Evolutionary conservation across 2,113 vertebrate genomes (phyloP).

Genomic region (Tetrax tetrax): DNA sequence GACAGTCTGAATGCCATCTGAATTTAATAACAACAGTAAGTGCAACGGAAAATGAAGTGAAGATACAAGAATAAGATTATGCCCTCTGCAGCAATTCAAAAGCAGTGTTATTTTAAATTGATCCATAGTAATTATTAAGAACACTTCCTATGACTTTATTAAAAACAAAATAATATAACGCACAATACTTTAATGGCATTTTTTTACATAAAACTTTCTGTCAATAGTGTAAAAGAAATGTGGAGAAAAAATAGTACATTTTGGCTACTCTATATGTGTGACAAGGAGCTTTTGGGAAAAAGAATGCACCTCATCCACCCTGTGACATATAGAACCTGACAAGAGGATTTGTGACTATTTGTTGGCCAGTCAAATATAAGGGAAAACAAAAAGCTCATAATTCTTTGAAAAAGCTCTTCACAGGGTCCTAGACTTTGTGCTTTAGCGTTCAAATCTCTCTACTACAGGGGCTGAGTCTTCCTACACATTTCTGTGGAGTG

Average conservation of each 20-base stretch:
- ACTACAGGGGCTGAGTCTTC: background rate
- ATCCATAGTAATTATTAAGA: background rate
- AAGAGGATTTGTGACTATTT: background rate
- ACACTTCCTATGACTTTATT: background rate
- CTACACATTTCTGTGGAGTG: background rate
- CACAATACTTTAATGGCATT: background rate
- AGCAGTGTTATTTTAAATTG: background rate
- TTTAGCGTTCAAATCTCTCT: background rate
- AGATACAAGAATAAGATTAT: background rate
- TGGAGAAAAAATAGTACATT: background rate
- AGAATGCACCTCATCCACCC: background rate
- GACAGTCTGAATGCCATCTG: background rate
- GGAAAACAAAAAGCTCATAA: accelerated
- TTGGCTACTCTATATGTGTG: background rate
- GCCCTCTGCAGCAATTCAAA: background rate
- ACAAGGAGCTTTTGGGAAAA: background rate
- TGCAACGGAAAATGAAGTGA: background rate
- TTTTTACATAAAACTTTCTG: background rate
- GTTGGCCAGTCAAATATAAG: background rate
- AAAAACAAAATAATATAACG: background rate
- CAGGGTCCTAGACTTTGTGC: background rate
- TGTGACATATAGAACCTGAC: background rate
- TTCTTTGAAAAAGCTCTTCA: background rate
- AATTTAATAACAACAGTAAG: background rate
- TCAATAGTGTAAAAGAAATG: background rate